A percentile compares a stretch with the other conserved stretches of the same genome.
Evolutionary conservation across 2,888 invertebrate genomes (phyloP).

Genomic region (Platycnemis pennipes): DNA sequence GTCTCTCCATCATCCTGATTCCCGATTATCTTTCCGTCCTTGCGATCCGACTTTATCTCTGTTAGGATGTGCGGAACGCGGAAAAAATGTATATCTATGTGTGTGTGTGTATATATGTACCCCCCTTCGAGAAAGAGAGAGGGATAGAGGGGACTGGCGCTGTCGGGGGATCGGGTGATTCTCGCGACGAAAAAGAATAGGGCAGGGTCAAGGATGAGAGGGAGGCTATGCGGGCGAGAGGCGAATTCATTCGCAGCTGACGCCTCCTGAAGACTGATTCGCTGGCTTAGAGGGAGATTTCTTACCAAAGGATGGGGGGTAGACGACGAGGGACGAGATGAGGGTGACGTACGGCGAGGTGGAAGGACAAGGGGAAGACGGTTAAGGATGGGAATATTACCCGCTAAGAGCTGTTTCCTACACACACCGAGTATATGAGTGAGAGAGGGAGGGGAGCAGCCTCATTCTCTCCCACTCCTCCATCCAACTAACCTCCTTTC

Average conservation of each 20-base stretch:
- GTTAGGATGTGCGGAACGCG: neutral
- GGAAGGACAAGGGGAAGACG: no score
- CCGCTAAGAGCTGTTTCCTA: neutral
- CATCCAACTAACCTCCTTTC: neutral
- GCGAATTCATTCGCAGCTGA: conserved; percentile 5
- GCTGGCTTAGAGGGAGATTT: conserved; percentile 14
- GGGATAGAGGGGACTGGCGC: neutral
- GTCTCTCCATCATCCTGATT: neutral
- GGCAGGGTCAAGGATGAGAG: neutral
- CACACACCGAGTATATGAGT: neutral
- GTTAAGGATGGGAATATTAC: neutral
- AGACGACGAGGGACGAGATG: neutral
- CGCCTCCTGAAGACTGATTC: neutral
- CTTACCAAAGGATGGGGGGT: neutral
- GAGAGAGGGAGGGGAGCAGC: neutral
- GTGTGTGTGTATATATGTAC: no score
- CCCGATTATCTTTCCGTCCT: neutral
- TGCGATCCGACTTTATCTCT: no score
- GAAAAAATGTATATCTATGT: neutral
- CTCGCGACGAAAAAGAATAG: neutral
- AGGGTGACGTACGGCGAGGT: neutral
- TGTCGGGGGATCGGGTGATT: neutral
- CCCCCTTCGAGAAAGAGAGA: neutral
- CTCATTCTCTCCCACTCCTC: neutral
- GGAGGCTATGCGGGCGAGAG: neutral